Evolutionary conservation across 1,140 invertebrate species (phyloP), one percentile per base, ranked within the genome.

Genomic region (Achatina immaculata): DNA sequence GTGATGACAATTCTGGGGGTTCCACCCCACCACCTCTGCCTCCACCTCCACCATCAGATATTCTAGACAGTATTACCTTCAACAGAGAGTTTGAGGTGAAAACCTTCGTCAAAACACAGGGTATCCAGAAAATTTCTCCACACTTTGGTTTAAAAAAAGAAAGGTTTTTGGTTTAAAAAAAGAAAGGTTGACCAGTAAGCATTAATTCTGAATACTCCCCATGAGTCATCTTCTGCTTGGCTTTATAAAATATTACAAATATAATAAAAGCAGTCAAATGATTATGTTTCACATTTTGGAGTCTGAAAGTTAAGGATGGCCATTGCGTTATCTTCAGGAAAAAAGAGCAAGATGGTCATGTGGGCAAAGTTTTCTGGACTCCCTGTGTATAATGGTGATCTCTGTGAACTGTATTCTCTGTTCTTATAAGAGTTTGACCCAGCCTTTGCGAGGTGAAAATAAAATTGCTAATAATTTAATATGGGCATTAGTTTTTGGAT

Each of bases 21-120:
- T 78, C 66, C 34, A 62, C 75, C 11, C 75, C 75, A 28, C 66
- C 75, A 28, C 75, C 65, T 71, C 45, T 75, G 21, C 71, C 75
- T 69, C 66, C 66, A 1, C 75, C 81, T 55, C 65, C 75, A 16
- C 51, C 66, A 34, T 71, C 48, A 24, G 55, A 69, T 28, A 40
- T 82, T 51, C 42, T 71, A 2, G 65, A 72, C 68, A 78, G 28
- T 24, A 21, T 68, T 36, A 40, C 48, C n/a, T 71, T 21, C n/a
- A 1, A 0, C 28, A n/a, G n/a, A 24, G 40, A 66, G 24, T 16
- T 14, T 36, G 74, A 42, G 36, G 58, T 81, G 16, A 51, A 45
- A 21, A 34, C 66, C 14, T 65, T 38, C 48, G 38, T 45, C 19
- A 34, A 24, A 7, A 14, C 11, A 38, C 48, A 38, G n/a, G 38